phyloP scores from a whole-genome alignment of 1,140 invertebrate species.

The Portunus trituberculatus region DNA sequence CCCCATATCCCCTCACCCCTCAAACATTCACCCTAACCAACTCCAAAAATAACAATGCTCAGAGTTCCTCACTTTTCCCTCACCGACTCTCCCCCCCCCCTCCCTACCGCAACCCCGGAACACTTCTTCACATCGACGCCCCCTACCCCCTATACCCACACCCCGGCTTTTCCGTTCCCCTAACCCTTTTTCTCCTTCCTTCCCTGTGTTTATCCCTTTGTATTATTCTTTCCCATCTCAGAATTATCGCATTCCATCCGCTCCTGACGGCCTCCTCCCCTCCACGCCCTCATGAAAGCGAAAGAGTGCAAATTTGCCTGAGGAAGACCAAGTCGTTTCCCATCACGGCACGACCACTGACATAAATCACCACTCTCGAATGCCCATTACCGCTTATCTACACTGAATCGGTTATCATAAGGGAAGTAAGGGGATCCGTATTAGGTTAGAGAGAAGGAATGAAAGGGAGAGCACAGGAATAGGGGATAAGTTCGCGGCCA shows the following conservation, averaged over 20 bases:
- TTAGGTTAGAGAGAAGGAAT: not conserved
- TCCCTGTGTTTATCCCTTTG: not conserved
- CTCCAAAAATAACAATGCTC: slow-evolving; percentile 22
- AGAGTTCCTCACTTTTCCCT: not conserved
- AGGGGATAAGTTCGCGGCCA: not conserved
- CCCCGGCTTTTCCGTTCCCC: not conserved
- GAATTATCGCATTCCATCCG: not conserved
- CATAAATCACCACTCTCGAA: too few species aligned
- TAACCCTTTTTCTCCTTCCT: not conserved
- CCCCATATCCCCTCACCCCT: not conserved
- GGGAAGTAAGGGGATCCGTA: too few species aligned
- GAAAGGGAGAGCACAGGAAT: not conserved
- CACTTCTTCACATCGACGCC: not conserved
- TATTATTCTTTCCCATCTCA: not conserved
- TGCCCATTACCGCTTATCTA: too few species aligned
- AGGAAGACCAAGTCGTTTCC: not conserved
- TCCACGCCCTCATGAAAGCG: not conserved
- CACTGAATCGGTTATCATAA: too few species aligned
- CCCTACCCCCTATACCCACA: not conserved
- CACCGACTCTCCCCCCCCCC: not conserved
- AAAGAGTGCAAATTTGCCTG: not conserved
- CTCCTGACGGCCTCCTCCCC: not conserved
- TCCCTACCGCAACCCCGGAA: not conserved
- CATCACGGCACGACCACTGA: too few species aligned
- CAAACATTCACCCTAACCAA: slow-evolving; percentile 2